These are phyloP conservation scores for Limnothrissa miodon DNA, from an alignment of 2,113 vertebrate genomes.

Conservation along the genomic window DNA sequence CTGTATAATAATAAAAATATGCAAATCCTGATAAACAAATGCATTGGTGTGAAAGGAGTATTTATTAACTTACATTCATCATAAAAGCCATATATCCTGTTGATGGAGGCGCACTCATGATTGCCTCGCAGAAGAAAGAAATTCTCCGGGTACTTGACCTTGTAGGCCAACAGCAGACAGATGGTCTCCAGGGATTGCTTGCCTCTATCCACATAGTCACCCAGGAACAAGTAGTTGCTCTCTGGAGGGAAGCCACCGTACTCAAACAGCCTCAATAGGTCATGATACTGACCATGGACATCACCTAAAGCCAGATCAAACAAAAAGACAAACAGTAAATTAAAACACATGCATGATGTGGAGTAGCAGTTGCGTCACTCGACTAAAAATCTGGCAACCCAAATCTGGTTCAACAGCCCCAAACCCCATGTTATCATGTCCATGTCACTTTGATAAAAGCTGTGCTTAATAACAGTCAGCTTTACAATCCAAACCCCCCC, in stretches of 20 bases:
- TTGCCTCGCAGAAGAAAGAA: conserved; percentile 96
- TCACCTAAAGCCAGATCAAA: conserved; percentile 60
- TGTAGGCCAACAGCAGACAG: conserved; percentile 81
- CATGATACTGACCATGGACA: conserved; percentile 79
- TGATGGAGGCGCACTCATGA: conserved; percentile 97
- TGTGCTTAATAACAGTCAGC: too few species aligned
- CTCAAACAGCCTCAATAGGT: conserved; percentile 77
- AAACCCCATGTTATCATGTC: too few species aligned
- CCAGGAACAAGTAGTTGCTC: conserved; percentile 80
- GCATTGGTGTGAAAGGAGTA: neutral
- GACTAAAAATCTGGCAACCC: too few species aligned
- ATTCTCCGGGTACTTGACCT: conserved; percentile 84
- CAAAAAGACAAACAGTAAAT: too few species aligned
- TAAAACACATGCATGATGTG: too few species aligned
- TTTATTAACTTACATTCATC: neutral
- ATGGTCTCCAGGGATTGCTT: conserved; percentile 89
- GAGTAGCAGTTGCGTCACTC: too few species aligned
- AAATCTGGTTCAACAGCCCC: too few species aligned
- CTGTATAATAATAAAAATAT: neutral
- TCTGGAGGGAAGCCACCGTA: conserved; percentile 79
- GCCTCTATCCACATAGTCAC: conserved; percentile 78
- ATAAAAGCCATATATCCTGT: conserved; percentile 64
- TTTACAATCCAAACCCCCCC: too few species aligned
- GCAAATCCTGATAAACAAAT: neutral
- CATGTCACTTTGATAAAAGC: too few species aligned